Base-by-base conservation (phyloP, 2,888 invertebrate genomes). In the Zootermopsis nevadensis region DNA sequence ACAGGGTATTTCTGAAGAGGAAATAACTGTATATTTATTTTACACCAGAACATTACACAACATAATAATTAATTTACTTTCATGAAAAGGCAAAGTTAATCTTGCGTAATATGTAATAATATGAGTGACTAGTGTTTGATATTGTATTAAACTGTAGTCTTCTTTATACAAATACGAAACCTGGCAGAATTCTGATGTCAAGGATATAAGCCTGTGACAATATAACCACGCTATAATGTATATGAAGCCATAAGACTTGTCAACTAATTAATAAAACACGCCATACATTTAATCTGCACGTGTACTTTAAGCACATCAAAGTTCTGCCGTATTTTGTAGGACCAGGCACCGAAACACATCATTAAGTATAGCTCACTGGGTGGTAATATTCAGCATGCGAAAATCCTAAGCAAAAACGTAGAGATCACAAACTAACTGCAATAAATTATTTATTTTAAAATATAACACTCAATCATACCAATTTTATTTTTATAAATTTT, bases 21-120 rank as follows among this genome's bases (percentile, higher is more conserved):
- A 80, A 83, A 66, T 83, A 83, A 83, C 83, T 83, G 76, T 80
- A 83, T 81, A 83, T 83, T 83, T 83, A 83, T 83, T 83, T 83
- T 74, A 83, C 80, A 81, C 74, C 42, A 77, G 80, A 83, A 74
- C 76, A 83, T 83, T 74, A 80, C 74, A 80, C 74, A 80, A 80
- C 83, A 83, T 60, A 79, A 27, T 79, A 60, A 35, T 79, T 79
- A 60, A 79, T 35, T 79, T 66, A 38, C 30, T 66, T 35, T 35
- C 79, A 79, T 48, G 55, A 35, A 79, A 35, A 48, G 35, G 79
- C 79, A 60, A 60, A 4, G 31, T 77, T 33, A 69, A 77, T 77
- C 33, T 55, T 55, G 24, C 66, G 22, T 66, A 79, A 35, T 66
- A 79, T 33, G 30, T 66, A 66, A 31, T 60, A 66, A 60, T 79